phyloP scores from a whole-genome alignment of 2,797 vertebrate species.

The Neoniphon sammara region DNA sequence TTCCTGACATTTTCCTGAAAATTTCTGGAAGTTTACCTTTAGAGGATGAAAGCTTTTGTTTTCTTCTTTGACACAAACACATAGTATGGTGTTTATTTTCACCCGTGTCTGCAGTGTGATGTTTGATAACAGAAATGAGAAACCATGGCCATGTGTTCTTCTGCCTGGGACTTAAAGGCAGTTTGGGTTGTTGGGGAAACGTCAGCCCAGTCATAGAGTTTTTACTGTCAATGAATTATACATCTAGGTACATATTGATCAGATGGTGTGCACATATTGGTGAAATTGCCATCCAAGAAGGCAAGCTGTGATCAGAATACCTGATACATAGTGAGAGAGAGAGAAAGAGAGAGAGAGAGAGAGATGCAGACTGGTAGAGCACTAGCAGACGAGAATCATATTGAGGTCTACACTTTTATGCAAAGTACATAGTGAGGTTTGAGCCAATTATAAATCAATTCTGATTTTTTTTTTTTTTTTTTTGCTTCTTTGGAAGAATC shows the following conservation, averaged over 20 bases:
- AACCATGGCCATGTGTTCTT: slow-evolving; percentile 22
- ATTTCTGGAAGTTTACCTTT: slow-evolving; percentile 13
- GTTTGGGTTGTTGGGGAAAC: slow-evolving; percentile 45
- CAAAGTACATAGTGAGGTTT: neutral
- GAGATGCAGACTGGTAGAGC: no score
- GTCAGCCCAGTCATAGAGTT: neutral
- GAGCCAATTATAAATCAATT: slow-evolving; percentile 44
- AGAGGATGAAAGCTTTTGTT: slow-evolving; percentile 1
- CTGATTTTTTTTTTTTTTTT: slow-evolving; percentile 21
- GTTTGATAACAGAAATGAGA: slow-evolving; percentile 40
- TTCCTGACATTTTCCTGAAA: neutral
- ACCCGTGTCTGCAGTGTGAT: slow-evolving; percentile 19
- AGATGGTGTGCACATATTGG: slow-evolving; percentile 24
- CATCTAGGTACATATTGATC: slow-evolving; percentile 29
- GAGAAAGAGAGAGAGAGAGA: no score
- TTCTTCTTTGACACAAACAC: neutral
- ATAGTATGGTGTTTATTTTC: slow-evolving; percentile 13
- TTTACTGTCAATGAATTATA: slow-evolving; percentile 26
- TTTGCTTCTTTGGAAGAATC: slow-evolving; percentile 23
- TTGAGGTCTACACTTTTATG: slow-evolving; percentile 29
- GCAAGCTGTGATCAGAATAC: slow-evolving; percentile 8
- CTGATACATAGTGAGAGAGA: neutral
- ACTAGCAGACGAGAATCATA: slow-evolving; percentile 32
- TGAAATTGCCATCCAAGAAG: neutral
- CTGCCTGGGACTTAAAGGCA: slow-evolving; percentile 8